Base-by-base conservation (phyloP, 1,140 invertebrate genomes). In the Helicoverpa zea region DNA sequence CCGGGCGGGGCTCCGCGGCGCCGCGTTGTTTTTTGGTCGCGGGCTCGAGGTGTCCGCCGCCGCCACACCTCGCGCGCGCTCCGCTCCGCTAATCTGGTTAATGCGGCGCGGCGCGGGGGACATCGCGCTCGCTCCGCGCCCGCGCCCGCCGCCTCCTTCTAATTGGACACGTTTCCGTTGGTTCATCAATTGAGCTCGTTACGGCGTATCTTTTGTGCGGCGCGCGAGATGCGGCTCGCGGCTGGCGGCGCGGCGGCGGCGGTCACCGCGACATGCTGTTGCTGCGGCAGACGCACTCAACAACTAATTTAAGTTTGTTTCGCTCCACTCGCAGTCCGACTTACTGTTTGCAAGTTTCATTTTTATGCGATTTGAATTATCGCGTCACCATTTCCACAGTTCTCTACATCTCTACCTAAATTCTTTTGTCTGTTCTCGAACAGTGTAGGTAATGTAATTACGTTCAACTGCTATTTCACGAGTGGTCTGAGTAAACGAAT, bases 91-190 rank as follows among this genome's bases (percentile, higher is more conserved):
- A 91, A 93, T 92, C 91, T 89, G 87, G 91, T 91, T 91, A 92
- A 90, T 90, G 89, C 89, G 89, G 85, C 84, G 86, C 86, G 88
- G 86, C 86, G 88, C 87, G 89, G 89, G 88, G 87, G 87, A 84
- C 49, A 29, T 84, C 87, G 86, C 83, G 64, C 66, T 56, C 81
- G 85, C 83, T 43, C 23, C 81, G 87, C 81, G 51, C 43, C 81
- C 86, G 83, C 83, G 54, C 74, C 88, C 88, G 88, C 88, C 92
- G 88, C 89, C 91, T 90, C 88, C 89, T 92, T 90, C 91, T 94
- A 94, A 94, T 94, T 93, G 92, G 92, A 92, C 92, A 92, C 91
- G 91, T 94, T 94, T 94, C 92, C 92, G 92, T 91, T 92, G 90
- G 88, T 92, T 90, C 91, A 88, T 93, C 92, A 92, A 94, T 94